Conservation (phyloP, 2,113 vertebrate species). For the Chelonoidis abingdonii region DNA sequence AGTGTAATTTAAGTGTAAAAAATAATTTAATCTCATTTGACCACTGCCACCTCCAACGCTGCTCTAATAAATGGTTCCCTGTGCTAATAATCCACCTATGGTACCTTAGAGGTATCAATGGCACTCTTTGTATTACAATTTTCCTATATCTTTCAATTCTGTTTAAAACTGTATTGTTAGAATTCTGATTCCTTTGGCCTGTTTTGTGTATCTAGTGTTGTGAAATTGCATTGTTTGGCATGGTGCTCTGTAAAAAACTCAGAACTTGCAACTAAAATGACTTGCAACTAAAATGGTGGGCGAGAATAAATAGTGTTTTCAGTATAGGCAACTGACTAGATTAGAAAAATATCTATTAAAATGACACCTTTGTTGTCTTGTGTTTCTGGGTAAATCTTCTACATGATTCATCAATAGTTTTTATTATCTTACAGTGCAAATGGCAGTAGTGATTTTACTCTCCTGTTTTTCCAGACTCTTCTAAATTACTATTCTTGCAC, state of each 20-base stretch:
- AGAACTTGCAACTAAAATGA: background rate
- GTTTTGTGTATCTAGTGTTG: background rate
- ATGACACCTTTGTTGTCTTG: background rate
- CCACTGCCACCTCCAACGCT: background rate
- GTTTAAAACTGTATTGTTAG: background rate
- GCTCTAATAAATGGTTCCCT: background rate
- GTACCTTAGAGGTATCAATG: background rate
- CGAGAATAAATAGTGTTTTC: background rate
- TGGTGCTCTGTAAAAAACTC: background rate
- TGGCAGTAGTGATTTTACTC: background rate
- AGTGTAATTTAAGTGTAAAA: background rate
- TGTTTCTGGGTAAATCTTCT: background rate
- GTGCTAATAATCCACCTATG: background rate
- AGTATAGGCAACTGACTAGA: background rate
- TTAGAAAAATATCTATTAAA: background rate
- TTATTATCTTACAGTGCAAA: background rate
- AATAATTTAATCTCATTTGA: background rate
- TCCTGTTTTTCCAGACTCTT: background rate
- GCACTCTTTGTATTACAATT: background rate
- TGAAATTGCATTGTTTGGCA: background rate
- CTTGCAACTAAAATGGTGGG: background rate
- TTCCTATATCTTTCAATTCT: background rate
- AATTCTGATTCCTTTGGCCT: background rate
- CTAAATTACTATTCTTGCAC: background rate
- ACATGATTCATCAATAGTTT: background rate